Conservation (phyloP, 1,140 invertebrate genomes). For the Drosophila santomea region DNA sequence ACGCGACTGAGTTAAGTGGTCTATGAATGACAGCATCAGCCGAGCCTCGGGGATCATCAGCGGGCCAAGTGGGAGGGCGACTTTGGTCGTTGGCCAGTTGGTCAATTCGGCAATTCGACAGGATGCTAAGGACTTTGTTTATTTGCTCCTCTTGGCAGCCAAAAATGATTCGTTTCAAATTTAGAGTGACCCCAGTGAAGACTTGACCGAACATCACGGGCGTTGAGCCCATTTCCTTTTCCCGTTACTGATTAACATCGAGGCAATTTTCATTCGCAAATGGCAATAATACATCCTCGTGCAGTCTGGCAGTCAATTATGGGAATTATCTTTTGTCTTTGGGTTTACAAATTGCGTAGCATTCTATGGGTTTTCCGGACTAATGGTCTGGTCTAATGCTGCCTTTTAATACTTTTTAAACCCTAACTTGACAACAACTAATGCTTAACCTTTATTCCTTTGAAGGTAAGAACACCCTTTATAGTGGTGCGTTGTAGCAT, state of each 20-base stretch:
- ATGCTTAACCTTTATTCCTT: too few relatives aligned
- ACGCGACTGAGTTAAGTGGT: conserved; percentile 69
- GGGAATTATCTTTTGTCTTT: conserved; percentile 15
- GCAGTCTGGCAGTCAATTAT: conserved; percentile 34
- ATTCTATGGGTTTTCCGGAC: not conserved
- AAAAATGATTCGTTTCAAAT: conserved; percentile 53
- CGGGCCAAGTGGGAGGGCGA: conserved; percentile 23
- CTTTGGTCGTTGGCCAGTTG: conserved; percentile 8
- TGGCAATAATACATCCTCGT: conserved; percentile 24
- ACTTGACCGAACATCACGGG: conserved; percentile 1
- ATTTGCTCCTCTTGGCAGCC: conserved; percentile 24
- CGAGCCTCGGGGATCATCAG: conserved; percentile 5
- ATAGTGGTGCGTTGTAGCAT: conserved; percentile 14
- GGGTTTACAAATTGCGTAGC: not conserved
- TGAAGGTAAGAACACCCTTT: conserved; percentile 11
- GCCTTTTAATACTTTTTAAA: not conserved
- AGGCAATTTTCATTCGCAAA: conserved; percentile 9
- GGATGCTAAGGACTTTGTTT: conserved; percentile 34
- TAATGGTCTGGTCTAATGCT: not conserved
- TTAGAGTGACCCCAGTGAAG: conserved; percentile 44
- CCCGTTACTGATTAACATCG: conserved; percentile 19
- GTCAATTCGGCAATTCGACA: not conserved
- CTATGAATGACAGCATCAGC: conserved; percentile 53
- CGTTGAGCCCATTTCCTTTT: conserved; percentile 21
- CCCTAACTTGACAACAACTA: not conserved